phyloP scores from a whole-genome alignment of 2,888 invertebrate genomes.

The Thecophora atra region DNA sequence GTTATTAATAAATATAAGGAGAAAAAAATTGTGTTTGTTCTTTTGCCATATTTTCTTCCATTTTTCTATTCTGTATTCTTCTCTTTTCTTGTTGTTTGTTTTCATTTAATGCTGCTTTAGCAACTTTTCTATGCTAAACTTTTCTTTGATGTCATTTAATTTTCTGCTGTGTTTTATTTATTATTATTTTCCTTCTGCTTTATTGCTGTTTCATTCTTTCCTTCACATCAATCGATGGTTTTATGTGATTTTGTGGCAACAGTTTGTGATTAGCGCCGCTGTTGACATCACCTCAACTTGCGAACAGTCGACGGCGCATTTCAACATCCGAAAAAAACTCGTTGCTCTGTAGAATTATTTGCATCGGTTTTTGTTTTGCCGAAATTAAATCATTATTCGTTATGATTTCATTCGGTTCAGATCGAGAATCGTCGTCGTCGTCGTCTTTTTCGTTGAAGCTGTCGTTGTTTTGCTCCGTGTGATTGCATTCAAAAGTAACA shows the following conservation, averaged over 20 bases:
- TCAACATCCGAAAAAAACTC: conserved; percentile 17
- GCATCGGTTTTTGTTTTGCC: not conserved
- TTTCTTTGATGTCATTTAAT: no score
- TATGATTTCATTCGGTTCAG: not conserved
- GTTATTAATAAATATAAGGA: conserved; percentile 59
- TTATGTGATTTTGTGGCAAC: conserved; percentile 46
- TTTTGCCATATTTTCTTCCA: not conserved
- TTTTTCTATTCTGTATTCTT: no score
- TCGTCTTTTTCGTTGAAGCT: not conserved
- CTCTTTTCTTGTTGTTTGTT: no score
- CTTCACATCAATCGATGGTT: conserved; percentile 19
- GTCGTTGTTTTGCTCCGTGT: not conserved
- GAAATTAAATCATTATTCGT: not conserved
- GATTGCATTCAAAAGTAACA: not conserved
- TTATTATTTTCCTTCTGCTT: conserved; percentile 11
- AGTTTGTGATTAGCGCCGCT: conserved; percentile 48
- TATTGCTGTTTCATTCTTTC: conserved; percentile 31
- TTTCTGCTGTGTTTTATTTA: not conserved
- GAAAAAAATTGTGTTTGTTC: conserved; percentile 51
- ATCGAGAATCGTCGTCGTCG: no score
- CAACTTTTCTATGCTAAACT: no score
- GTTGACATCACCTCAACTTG: not conserved
- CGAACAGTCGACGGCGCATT: not conserved
- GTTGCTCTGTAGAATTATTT: not conserved
- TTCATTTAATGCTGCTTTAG: no score